Evolutionary conservation across 2,888 invertebrate species (phyloP), one percentile per base, ranked within the genome.

Genomic region (Griposia aprilina): DNA sequence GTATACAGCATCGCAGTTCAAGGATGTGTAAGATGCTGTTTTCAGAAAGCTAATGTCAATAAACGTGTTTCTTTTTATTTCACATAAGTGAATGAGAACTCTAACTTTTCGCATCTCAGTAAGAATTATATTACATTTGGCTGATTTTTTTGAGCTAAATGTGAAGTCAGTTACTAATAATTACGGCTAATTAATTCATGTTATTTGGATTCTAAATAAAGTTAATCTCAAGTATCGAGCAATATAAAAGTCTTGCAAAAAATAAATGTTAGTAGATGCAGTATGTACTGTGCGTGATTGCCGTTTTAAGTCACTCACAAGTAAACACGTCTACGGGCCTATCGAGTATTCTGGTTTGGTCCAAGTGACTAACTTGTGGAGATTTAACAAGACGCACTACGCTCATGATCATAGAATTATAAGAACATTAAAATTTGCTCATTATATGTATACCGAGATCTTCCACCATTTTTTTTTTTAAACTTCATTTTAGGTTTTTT

Each of bases 251-350:
- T 36, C 30, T 77, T 63, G 20, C 50, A 74, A 23, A 74, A n/a
- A n/a, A n/a, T n/a, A n/a, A 71, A 82, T 82, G 76, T 75, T 83
- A 89, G 85, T 80, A 68, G 68, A 69, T 74, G 59, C 59, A 63
- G 72, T 72, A n/a, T n/a, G n/a, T n/a, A 73, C 75, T 77, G 80
- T 57, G 82, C 89, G 86, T 84, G 88, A 89, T 80, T 76, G 76
- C 84, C 57, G 68, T 74, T 89, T 85, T 75, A 73, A 89, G 78
- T 75, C 82, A 79, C 74, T 75, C 82, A 79, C 74, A 72, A 77
- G 71, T 76, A 74, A 80, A 79, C 78, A 71, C 76, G 72, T 84
- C 80, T 79, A 23, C 76, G 60, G 77, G 80, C 80, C 79, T 76
- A 85, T 85, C 52, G 66, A 76, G 52, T 74, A 71, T 68, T 74